phyloP scores from a whole-genome alignment of 2,888 invertebrate species.

The Pandemis heparana region DNA sequence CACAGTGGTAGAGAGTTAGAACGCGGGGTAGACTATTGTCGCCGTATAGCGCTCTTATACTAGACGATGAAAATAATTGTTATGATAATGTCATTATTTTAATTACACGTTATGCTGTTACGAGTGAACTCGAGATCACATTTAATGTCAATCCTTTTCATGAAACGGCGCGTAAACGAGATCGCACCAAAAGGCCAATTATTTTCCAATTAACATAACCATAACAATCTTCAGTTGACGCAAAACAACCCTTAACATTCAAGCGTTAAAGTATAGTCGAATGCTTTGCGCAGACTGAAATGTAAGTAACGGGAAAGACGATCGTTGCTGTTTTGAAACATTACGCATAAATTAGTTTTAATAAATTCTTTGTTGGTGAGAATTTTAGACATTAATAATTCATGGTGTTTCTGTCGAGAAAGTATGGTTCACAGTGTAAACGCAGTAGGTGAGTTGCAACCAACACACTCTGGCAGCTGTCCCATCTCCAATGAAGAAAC shows the following conservation, averaged over 20 bases:
- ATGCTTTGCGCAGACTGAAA: background rate
- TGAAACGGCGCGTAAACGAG: background rate
- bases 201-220: slow-evolving; percentile 1
- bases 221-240: background rate
- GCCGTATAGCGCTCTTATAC: no score
- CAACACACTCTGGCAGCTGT: background rate
- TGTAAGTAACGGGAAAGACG: background rate
- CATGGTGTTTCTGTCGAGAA: background rate
- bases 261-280: background rate
- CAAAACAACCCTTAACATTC: background rate
- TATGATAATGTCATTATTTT: background rate
- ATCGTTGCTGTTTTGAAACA: background rate
- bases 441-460: background rate
- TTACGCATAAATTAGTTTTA: slow-evolving; percentile 18
- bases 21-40: no score
- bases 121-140: background rate
- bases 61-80: no score
- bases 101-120: background rate
- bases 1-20: no score
- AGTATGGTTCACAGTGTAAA: background rate
- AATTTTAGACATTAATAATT: slow-evolving; percentile 4
- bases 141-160: background rate
- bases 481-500: no score
- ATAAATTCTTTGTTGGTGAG: slow-evolving; percentile 5
- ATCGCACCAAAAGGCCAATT: background rate